Evolutionary conservation across 2,113 vertebrate genomes (phyloP).

Genomic region (Epinephelus cyanopodus): DNA sequence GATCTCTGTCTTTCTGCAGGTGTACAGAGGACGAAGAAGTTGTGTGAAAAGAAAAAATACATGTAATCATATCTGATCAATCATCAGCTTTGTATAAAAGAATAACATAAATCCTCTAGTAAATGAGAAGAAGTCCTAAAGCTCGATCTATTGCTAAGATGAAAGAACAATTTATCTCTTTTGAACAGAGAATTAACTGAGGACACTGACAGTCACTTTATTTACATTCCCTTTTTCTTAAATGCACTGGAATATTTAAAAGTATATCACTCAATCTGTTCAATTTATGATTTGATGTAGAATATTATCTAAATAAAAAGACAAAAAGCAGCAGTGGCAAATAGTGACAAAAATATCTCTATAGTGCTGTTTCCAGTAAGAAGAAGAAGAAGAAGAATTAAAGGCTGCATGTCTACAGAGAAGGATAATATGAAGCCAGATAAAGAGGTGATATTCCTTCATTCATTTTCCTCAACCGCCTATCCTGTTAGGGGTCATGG

Average conservation of each 20-base stretch:
- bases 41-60: neutral
- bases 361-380: slow-evolving; percentile 4
- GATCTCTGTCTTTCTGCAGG: neutral
- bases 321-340: slow-evolving; percentile 2
- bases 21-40: neutral
- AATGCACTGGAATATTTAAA: neutral
- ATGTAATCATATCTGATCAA: neutral
- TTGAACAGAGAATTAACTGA: neutral
- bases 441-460: neutral
- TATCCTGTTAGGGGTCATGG: too few relatives aligned
- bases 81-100: neutral
- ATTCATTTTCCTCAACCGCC: too few relatives aligned
- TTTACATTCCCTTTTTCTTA: neutral
- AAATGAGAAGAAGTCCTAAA: neutral
- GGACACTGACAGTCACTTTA: neutral
- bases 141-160: neutral
- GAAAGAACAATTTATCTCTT: neutral
- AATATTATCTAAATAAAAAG: neutral
- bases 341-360: slow-evolving; percentile 1
- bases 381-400: too few relatives aligned
- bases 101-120: neutral
- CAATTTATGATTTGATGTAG: neutral
- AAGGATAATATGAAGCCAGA: too few relatives aligned
- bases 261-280: neutral
- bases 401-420: neutral